Conservation (phyloP, 2,888 invertebrate genomes). For the Heliconius sara region DNA sequence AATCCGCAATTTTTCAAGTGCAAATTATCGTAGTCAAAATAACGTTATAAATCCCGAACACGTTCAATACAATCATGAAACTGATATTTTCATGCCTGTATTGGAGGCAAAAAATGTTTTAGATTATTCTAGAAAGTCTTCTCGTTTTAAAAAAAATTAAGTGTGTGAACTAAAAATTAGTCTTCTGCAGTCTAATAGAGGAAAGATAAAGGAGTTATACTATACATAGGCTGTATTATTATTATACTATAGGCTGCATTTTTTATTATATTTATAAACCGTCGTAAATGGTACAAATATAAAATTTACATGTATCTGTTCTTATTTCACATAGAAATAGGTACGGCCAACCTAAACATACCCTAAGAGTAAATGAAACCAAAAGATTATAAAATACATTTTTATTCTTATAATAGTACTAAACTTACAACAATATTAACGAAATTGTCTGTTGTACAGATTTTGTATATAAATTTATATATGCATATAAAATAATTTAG, state of each 20-base stretch:
- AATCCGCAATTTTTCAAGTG: background rate
- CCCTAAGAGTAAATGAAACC: background rate
- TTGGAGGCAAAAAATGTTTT: background rate
- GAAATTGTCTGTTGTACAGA: conserved; percentile 50
- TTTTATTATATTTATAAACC: too few species aligned
- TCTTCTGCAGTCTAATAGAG: too few species aligned
- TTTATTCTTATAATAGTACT: conserved; percentile 47
- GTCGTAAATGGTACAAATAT: too few species aligned
- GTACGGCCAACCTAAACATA: background rate
- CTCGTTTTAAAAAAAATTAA: background rate
- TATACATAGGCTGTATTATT: too few species aligned
- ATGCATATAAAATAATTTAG: conserved; percentile 14
- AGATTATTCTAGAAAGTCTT: background rate
- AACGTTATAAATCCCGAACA: background rate
- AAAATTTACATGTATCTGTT: too few species aligned
- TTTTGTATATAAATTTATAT: conserved; percentile 33
- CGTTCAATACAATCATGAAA: background rate
- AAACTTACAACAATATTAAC: conserved; percentile 46
- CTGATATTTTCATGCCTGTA: background rate
- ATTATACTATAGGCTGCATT: too few species aligned
- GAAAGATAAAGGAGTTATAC: too few species aligned
- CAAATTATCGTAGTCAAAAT: background rate
- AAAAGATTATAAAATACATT: conserved; percentile 27
- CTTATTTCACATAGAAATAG: too few species aligned
- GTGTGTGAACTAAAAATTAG: too few species aligned